A percentile compares a stretch with the other conserved stretches of the same genome.
Evolutionary conservation across 1,140 invertebrate genomes (phyloP).

Genomic region (Archegozetes longisetosus): DNA sequence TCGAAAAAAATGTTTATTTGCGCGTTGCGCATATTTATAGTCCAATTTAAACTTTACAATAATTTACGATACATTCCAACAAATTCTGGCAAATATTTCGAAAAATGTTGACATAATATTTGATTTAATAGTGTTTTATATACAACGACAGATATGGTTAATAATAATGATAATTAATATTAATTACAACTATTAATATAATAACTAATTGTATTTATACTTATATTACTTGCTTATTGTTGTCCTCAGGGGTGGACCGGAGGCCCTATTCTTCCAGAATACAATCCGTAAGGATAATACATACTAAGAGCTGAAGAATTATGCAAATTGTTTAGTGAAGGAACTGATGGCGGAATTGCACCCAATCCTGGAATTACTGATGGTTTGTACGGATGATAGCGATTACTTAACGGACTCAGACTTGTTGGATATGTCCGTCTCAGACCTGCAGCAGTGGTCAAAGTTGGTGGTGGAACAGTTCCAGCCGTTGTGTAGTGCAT

Average conservation of each 20-base stretch:
- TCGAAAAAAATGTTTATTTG: too few relatives aligned
- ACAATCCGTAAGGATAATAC: constrained; percentile 9
- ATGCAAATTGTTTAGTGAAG: not conserved
- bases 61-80: too few relatives aligned
- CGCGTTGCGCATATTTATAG: too few relatives aligned
- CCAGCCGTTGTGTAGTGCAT: not conserved
- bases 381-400: constrained; percentile 36
- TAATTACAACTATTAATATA: too few relatives aligned
- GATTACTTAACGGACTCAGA: constrained; percentile 17
- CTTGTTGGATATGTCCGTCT: constrained; percentile 20
- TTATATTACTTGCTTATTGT: too few relatives aligned
- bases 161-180: too few relatives aligned
- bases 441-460: constrained; percentile 18
- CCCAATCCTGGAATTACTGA: constrained; percentile 39
- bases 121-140: too few relatives aligned
- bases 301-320: not conserved
- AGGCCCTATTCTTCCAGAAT: constrained; percentile 10
- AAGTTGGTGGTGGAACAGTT: not conserved
- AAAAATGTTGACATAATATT: too few relatives aligned
- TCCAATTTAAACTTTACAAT: too few relatives aligned
- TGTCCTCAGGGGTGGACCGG: constrained; percentile 6
- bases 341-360: constrained; percentile 37
- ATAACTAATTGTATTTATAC: too few relatives aligned
- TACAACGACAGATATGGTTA: too few relatives aligned
- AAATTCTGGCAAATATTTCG: too few relatives aligned